Base-by-base conservation (phyloP, 2,113 vertebrate genomes). In the Cisticola juncidis region DNA sequence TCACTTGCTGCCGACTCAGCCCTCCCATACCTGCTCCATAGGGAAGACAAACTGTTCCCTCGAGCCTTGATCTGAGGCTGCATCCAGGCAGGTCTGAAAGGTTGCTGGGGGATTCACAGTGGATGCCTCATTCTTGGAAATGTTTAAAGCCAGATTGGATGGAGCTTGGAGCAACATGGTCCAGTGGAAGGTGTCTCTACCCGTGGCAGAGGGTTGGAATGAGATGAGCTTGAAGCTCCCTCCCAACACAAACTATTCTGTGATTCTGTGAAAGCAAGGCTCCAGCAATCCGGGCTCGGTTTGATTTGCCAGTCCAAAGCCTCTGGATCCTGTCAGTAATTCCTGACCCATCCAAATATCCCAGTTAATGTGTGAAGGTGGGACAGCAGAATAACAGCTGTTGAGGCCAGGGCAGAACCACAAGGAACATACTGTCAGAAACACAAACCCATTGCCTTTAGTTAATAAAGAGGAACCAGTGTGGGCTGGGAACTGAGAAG, bases 81-180 rank as follows among this genome's bases (percentile, higher is more conserved):
- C 42, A 26, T 44, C 15, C 0, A 0, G 54, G 45, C 54, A 19
- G 54, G 6, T 65, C 56, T 15, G 12, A 6, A 11, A 16, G 58
- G 38, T 7, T 47, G 44, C 19, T 24, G 24, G 64, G 35, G 33
- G 11, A 7, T 50, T 57, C 31, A 2, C 24, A 40, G 45, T 72
- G 45, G 38, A 21, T 85, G 31, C 18, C 38, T 25, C n/a, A 28
- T 86, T 12, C 40, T 20, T 80, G 44, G 15, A 66, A 73, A 10
- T 33, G 53, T 40, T 53, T n/a, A 31, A 66, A n/a, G 21, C 18
- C 45, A 5, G 7, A 21, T 7, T 33, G 60, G 45, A 60, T 16
- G 14, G 40, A 35, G 13, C 29, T 68, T 68, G 10, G 31, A 80
- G 22, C 45, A n/a, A 4, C 5, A 11, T 24, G 21, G 24, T 25